phyloP scores from a whole-genome alignment of 2,113 vertebrate species.

The Pterocles burchelli region DNA sequence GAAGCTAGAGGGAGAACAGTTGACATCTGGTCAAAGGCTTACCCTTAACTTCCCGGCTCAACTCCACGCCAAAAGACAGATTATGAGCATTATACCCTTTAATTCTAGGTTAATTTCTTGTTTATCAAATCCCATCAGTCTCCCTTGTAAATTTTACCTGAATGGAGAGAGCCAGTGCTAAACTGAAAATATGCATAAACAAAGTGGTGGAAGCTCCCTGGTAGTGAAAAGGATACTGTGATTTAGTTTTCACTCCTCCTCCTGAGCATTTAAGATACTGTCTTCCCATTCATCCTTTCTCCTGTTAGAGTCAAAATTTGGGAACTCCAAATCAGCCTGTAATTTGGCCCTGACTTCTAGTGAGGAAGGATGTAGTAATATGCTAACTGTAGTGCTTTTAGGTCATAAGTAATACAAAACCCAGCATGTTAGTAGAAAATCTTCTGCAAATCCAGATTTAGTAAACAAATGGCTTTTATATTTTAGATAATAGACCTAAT shows the following conservation, averaged over 20 bases:
- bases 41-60: neutral
- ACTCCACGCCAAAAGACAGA: neutral
- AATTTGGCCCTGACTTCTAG: neutral
- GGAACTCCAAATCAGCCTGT: neutral
- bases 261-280: neutral
- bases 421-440: neutral
- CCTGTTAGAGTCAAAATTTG: neutral
- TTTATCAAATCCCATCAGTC: neutral
- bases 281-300: neutral
- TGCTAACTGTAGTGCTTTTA: neutral
- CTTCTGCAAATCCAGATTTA: neutral
- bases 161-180: neutral
- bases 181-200: neutral
- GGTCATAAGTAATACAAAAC: neutral
- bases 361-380: neutral
- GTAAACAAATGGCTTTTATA: neutral
- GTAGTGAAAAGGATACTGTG: neutral
- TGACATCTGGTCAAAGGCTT: slow-evolving; percentile 44
- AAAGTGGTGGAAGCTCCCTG: neutral
- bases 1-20: neutral
- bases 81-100: slow-evolving; percentile 17
- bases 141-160: neutral
- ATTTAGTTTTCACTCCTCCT: neutral
- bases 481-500: neutral
- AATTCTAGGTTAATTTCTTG: slow-evolving; percentile 34